Conservation (phyloP, 1,140 invertebrate species). For the Centruroides sculpturatus region DNA sequence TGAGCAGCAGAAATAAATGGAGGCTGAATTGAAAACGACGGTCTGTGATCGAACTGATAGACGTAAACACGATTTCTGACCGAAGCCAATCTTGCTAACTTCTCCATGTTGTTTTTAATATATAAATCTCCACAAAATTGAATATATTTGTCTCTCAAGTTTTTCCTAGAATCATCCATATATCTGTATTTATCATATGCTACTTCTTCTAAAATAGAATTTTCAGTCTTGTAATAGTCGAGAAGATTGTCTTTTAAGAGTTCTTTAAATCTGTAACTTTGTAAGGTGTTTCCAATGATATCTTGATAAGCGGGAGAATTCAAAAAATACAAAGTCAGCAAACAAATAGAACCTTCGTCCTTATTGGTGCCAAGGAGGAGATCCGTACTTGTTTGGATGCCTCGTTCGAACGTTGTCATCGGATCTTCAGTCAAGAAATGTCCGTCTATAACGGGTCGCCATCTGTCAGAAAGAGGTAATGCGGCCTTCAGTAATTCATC, state of each 20-base stretch:
- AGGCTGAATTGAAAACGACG: constrained; percentile 18
- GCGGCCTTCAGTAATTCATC: constrained; percentile 6
- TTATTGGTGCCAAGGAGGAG: constrained; percentile 17
- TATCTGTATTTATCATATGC: too few species aligned
- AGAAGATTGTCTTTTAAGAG: too few species aligned
- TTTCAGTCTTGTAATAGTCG: too few species aligned
- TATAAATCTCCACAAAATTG: constrained; percentile 17
- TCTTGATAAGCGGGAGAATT: constrained; percentile 7
- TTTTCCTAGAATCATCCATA: background rate
- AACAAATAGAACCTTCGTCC: constrained; percentile 20
- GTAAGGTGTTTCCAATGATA: constrained; percentile 10
- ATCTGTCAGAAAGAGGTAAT: constrained; percentile 1
- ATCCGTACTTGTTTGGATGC: constrained; percentile 4
- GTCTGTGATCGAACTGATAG: constrained; percentile 21
- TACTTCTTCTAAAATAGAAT: too few species aligned
- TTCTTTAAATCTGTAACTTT: constrained; percentile 4
- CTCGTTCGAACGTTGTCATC: constrained; percentile 2
- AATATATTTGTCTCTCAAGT: constrained; percentile 10
- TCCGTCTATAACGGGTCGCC: constrained; percentile 15
- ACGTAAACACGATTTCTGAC: constrained; percentile 4
- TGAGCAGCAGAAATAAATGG: constrained; percentile 18
- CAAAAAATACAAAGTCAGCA: constrained; percentile 10
- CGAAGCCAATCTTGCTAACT: background rate
- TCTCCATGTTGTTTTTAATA: constrained; percentile 5
- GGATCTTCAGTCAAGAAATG: constrained; percentile 12